phyloP scores from a whole-genome alignment of 1,140 invertebrate species.

The Calosoma granatense region DNA sequence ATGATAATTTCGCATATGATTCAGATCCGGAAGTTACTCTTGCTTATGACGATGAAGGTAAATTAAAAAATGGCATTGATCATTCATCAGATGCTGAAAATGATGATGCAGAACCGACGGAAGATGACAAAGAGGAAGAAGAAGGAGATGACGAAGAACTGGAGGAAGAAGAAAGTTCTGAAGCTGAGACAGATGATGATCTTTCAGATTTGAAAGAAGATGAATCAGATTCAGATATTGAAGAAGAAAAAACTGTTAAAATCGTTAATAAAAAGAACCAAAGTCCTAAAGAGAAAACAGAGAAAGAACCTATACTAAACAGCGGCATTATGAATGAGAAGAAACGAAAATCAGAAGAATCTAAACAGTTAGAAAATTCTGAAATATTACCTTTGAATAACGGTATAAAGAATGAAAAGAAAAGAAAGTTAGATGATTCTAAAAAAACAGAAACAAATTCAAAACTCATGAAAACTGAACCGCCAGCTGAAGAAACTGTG shows the following conservation, averaged over 20 bases:
- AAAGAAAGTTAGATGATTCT: background rate
- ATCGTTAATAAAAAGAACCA: constrained; percentile 16
- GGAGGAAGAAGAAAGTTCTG: constrained; percentile 16
- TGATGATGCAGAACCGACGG: constrained; percentile 22
- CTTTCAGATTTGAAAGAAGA: constrained; percentile 29
- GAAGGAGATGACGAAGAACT: constrained; percentile 22
- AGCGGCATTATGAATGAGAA: background rate
- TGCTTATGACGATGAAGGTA: constrained; percentile 39
- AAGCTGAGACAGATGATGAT: constrained; percentile 29
- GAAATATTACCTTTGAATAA: constrained; percentile 26
- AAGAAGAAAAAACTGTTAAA: constrained; percentile 19
- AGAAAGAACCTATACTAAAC: constrained; percentile 15
- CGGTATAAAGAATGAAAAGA: no score
- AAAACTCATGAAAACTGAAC: constrained; percentile 1
- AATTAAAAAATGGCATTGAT: constrained; percentile 26
- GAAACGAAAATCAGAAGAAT: constrained; percentile 14
- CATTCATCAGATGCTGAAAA: constrained; percentile 23
- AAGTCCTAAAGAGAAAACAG: constrained; percentile 19
- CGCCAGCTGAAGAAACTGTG: background rate
- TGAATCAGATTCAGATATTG: constrained; percentile 23
- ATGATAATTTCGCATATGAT: constrained; percentile 54
- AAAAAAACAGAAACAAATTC: constrained; percentile 12
- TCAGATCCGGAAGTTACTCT: constrained; percentile 37
- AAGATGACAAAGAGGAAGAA: constrained; percentile 25
- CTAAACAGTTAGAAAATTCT: constrained; percentile 4